These are phyloP conservation scores for Rhinopomastus cyanomelas DNA, from an alignment of 2,113 vertebrate genomes.

Conservation along the genomic window DNA sequence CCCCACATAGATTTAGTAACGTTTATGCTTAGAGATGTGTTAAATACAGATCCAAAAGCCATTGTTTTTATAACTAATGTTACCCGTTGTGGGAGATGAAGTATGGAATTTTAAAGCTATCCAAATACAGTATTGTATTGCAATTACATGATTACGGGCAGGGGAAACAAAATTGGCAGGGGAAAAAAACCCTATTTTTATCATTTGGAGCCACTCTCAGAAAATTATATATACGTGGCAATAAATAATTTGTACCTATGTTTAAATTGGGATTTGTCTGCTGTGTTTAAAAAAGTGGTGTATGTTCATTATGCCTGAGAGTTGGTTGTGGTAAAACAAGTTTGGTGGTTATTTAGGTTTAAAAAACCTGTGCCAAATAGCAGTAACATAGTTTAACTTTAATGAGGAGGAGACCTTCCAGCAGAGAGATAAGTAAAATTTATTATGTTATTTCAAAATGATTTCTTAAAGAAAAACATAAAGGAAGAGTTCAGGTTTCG, in stretches of 20 bases:
- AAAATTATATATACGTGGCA: conserved; percentile 16
- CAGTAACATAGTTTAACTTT: background rate
- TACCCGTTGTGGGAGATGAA: conserved; percentile 42
- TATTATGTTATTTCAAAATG: background rate
- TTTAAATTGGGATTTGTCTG: conserved; percentile 19
- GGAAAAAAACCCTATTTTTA: background rate
- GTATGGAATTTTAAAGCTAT: conserved; percentile 34
- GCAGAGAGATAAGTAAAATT: background rate
- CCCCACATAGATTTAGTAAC: conserved; percentile 22
- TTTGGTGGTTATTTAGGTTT: background rate
- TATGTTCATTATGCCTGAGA: background rate
- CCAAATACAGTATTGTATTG: background rate
- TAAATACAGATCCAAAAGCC: conserved; percentile 37
- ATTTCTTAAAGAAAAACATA: background rate
- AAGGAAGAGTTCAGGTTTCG: background rate
- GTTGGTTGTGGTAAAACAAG: background rate
- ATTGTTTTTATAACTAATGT: conserved; percentile 46
- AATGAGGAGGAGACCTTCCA: background rate
- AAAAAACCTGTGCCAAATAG: background rate
- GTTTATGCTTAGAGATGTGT: conserved; percentile 34
- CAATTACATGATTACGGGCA: background rate
- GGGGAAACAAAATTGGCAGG: background rate
- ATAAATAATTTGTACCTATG: conserved; percentile 45
- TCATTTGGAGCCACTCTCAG: conserved; percentile 20
- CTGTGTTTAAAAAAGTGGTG: conserved; percentile 8